Evolutionary conservation across 2,888 invertebrate genomes (phyloP).

Genomic region (Lycophotia porphyrea): DNA sequence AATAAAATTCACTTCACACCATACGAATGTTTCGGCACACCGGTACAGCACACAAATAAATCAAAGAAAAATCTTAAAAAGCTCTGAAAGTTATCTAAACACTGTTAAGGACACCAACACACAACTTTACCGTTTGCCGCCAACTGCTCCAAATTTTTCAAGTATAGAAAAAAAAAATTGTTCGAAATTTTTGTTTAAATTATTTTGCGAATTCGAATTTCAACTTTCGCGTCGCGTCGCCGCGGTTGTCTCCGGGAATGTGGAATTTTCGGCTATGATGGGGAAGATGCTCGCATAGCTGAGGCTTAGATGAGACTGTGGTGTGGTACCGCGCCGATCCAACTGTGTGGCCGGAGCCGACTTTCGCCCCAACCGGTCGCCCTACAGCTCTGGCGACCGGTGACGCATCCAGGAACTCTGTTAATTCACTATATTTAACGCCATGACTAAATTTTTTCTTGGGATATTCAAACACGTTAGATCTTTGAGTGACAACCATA

Average conservation of each 20-base stretch:
- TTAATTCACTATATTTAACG: conserved; percentile 82
- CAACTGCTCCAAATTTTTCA: conserved; percentile 82
- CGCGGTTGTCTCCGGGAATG: conserved; percentile 82
- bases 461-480: conserved; percentile 51
- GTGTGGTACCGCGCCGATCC: conserved; percentile 84
- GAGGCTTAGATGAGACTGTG: conserved; percentile 90
- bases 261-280: conserved; percentile 87
- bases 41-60: conserved; percentile 82
- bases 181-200: conserved; percentile 68
- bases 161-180: conserved; percentile 73
- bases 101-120: conserved; percentile 85
- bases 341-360: conserved; percentile 86
- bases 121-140: conserved; percentile 88
- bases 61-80: conserved; percentile 79
- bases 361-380: conserved; percentile 90
- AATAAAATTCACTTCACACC: conserved; percentile 88
- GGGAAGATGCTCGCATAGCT: conserved; percentile 90
- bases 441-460: conserved; percentile 74
- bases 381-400: conserved; percentile 86
- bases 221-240: conserved; percentile 83
- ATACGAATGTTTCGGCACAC: conserved; percentile 84
- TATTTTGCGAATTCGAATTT: conserved; percentile 75
- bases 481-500: conserved; percentile 31
- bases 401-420: conserved; percentile 88
- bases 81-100: conserved; percentile 84